Percentiles rank a stretch among this genome's conserved stretches.
Evolutionary conservation across 2,888 invertebrate species (phyloP).

Genomic region (Tridacna gigas): DNA sequence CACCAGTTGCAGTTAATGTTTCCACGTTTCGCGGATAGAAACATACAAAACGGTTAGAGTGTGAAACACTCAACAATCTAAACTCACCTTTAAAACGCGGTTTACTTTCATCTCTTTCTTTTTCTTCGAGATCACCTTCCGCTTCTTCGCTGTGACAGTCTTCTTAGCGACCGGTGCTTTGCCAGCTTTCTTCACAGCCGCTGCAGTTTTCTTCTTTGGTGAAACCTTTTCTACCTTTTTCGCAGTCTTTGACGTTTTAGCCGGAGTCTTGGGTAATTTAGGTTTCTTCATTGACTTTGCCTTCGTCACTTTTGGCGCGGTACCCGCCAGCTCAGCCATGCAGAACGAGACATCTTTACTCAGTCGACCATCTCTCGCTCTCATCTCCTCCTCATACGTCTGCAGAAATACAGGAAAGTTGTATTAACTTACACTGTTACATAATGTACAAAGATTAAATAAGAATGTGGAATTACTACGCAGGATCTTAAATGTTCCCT

Average conservation of each 20-base stretch:
- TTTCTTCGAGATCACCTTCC: constrained; percentile 1
- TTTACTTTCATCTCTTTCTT: constrained; percentile 24
- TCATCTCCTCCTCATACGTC: constrained; percentile 64
- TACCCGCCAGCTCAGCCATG: constrained; percentile 3
- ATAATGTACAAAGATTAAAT: too few species aligned
- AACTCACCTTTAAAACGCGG: constrained; percentile 20
- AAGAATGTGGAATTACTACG: too few species aligned
- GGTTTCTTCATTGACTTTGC: constrained; percentile 21
- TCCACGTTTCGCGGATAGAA: too few species aligned
- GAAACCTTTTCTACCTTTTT: neutral
- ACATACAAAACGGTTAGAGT: too few species aligned
- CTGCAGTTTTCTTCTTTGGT: constrained; percentile 14
- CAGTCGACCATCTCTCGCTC: constrained; percentile 45
- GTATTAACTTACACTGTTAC: too few species aligned
- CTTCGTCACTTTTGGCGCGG: neutral
- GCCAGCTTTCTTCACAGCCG: neutral
- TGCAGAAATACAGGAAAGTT: constrained; percentile 19
- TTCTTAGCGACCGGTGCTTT: neutral
- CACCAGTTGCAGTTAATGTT: too few species aligned
- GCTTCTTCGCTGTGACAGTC: neutral
- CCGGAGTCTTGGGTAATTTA: constrained; percentile 10
- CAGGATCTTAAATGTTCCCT: too few species aligned
- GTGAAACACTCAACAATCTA: too few species aligned
- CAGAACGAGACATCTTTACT: constrained; percentile 6
- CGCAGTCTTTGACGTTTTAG: constrained; percentile 1